A percentile compares a stretch with the other conserved stretches of the same genome.
phyloP scores from a whole-genome alignment of 2,113 vertebrate species.

The Dascyllus trimaculatus region DNA sequence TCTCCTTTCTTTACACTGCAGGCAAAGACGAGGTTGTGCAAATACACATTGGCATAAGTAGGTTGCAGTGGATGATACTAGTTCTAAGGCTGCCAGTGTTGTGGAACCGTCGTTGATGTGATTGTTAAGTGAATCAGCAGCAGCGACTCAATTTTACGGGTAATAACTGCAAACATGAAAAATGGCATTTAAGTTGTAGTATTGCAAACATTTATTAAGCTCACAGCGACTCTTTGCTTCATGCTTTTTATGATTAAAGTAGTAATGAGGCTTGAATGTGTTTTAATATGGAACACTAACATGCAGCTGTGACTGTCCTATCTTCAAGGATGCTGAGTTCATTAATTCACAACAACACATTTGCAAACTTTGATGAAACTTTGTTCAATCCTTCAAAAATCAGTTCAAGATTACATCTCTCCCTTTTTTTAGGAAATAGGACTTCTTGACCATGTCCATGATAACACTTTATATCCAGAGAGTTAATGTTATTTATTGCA shows the following conservation, averaged over 20 bases:
- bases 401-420: conserved; percentile 42
- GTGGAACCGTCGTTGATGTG: neutral
- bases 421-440: conserved; percentile 10
- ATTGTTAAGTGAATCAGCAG: neutral
- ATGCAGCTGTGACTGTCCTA: conserved; percentile 12
- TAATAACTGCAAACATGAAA: neutral
- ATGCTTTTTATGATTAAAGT: conserved; percentile 33
- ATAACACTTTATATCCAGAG: conserved; percentile 32
- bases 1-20: conserved; percentile 16
- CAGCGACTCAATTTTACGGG: neutral
- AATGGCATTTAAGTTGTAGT: conserved; percentile 1
- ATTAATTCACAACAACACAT: conserved; percentile 52
- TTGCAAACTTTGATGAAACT: conserved; percentile 53
- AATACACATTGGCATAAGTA: neutral
- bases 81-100: neutral
- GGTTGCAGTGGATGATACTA: conserved; percentile 2
- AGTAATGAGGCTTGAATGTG: conserved; percentile 44
- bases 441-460: neutral
- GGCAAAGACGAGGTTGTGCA: conserved; percentile 3
- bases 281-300: conserved; percentile 41
- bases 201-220: conserved; percentile 31
- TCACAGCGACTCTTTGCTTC: conserved; percentile 14
- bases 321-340: conserved; percentile 47
- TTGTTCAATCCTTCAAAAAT: conserved; percentile 16
- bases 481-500: conserved; percentile 27